Evolutionary conservation across 2,888 invertebrate species (phyloP).

Genomic region (Patella depressa): DNA sequence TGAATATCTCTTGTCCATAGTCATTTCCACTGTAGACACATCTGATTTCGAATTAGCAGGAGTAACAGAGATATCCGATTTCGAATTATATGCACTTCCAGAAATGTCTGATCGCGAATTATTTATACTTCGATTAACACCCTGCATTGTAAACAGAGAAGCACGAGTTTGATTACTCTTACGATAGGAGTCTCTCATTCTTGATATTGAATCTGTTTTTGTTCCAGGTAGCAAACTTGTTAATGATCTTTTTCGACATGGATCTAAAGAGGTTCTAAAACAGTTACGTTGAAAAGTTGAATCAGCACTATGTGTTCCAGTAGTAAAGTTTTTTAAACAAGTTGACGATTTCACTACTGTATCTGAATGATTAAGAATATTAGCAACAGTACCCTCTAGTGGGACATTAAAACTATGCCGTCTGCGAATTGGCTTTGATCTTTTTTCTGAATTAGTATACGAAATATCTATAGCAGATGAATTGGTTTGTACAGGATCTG

Average conservation of each 20-base stretch:
- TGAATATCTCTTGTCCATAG: not conserved
- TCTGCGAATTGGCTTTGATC: not conserved
- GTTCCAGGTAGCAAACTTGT: conserved; percentile 38
- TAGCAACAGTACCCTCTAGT: conserved; percentile 35
- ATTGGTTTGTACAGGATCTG: conserved; percentile 67
- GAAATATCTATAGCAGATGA: conserved; percentile 23
- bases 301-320: conserved; percentile 12
- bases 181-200: conserved; percentile 34
- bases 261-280: conserved; percentile 27
- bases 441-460: not conserved
- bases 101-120: conserved; percentile 2
- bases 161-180: not conserved
- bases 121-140: not conserved
- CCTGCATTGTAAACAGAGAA: not conserved
- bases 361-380: conserved; percentile 38
- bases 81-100: not conserved
- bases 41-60: not conserved
- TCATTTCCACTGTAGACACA: not conserved
- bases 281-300: conserved; percentile 24
- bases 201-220: conserved; percentile 30
- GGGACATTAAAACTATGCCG: conserved; percentile 38
- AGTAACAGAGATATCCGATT: not conserved
- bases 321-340: conserved; percentile 2
- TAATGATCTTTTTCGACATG: conserved; percentile 33
- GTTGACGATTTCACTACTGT: conserved; percentile 19